phyloP scores from a whole-genome alignment of 2,113 vertebrate species.

The Prochilodus magdalenae region DNA sequence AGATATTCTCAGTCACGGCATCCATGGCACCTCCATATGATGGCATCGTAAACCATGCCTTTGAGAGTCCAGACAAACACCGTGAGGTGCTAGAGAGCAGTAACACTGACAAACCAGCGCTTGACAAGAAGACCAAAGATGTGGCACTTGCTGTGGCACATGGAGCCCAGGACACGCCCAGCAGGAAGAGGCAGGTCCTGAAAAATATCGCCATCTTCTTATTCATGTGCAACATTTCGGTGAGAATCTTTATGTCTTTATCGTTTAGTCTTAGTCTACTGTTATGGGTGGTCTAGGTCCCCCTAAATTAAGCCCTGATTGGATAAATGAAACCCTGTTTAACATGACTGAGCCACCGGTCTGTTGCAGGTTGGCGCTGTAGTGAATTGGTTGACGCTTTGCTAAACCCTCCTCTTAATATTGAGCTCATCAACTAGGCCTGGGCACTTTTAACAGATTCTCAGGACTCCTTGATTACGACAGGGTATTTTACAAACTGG shows the following conservation, averaged over 20 bases:
- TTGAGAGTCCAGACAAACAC: slow-evolving; percentile 52
- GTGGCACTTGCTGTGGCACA: slow-evolving; percentile 56
- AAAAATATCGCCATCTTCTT: slow-evolving; percentile 91
- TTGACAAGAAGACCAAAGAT: slow-evolving; percentile 64
- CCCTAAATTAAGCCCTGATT: no score
- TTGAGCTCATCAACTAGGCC: no score
- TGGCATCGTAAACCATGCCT: slow-evolving; percentile 78
- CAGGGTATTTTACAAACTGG: no score
- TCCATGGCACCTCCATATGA: slow-evolving; percentile 71
- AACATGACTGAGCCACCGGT: no score
- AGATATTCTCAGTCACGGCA: slow-evolving; percentile 82
- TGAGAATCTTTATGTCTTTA: slow-evolving; percentile 57
- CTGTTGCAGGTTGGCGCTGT: no score
- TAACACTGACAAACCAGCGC: slow-evolving; percentile 63
- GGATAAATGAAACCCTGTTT: no score
- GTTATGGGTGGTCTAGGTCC: no score
- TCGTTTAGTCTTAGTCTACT: no score
- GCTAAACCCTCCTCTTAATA: no score
- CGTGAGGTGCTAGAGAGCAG: slow-evolving; percentile 64
- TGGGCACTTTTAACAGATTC: no score
- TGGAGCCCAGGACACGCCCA: slow-evolving; percentile 54
- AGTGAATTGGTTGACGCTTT: no score
- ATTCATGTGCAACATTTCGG: slow-evolving; percentile 85
- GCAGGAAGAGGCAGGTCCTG: slow-evolving; percentile 81
- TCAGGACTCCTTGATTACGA: no score